These are phyloP conservation scores for Caerostris darwini DNA, from an alignment of 1,140 invertebrate species.

Conservation along the genomic window DNA sequence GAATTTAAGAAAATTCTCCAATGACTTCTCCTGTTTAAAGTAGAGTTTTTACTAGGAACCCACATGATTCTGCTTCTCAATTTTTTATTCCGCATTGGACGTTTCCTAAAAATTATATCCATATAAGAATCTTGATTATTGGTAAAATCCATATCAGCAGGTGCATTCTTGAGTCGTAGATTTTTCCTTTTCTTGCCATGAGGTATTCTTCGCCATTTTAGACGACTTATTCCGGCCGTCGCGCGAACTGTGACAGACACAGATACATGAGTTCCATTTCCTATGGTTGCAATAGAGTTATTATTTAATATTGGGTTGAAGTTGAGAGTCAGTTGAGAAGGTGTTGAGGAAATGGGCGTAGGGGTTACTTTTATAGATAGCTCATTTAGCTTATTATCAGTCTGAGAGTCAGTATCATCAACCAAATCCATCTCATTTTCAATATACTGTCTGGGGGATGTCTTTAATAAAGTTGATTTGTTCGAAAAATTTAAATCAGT, in stretches of 20 bases:
- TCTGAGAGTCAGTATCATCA: not conserved
- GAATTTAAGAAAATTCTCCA: conserved; percentile 59
- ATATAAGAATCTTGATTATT: not conserved
- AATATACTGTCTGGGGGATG: not conserved
- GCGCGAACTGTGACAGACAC: conserved; percentile 64
- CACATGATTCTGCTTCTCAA: conserved; percentile 66
- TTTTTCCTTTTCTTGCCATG: conserved; percentile 8
- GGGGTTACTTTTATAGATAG: not conserved
- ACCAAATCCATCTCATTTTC: not conserved
- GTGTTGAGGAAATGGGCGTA: not conserved
- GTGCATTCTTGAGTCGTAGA: not conserved
- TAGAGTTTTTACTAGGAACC: conserved; percentile 42
- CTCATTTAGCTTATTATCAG: not conserved
- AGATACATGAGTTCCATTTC: conserved; percentile 51
- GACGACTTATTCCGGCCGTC: conserved; percentile 11
- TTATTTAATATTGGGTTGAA: not conserved
- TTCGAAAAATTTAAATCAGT: not conserved
- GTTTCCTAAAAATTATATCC: conserved; percentile 36
- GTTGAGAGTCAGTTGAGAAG: not conserved
- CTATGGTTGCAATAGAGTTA: not conserved
- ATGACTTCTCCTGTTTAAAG: not conserved
- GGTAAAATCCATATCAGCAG: not conserved
- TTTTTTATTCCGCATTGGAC: not conserved
- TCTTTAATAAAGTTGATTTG: not conserved
- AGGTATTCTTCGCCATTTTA: conserved; percentile 55